Percentiles rank a stretch among this genome's conserved stretches.
Conservation (phyloP, 23 tunicate species). For the Styela clava region DNA sequence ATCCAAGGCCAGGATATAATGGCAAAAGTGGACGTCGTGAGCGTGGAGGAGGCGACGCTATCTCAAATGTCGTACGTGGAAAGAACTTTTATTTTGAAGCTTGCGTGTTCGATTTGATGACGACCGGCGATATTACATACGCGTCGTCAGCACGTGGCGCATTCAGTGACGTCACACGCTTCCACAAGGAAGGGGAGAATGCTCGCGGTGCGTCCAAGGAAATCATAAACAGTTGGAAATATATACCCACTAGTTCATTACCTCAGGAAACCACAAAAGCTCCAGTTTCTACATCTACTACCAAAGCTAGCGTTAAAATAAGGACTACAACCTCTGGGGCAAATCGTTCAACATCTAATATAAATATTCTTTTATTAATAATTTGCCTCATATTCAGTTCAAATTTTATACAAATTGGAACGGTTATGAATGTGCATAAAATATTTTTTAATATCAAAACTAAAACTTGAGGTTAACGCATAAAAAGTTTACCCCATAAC, state of each 20-base stretch:
- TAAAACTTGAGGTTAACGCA: not conserved
- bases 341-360: not conserved
- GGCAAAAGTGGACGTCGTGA: not conserved
- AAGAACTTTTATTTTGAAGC: conserved; percentile 87
- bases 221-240: conserved; percentile 44
- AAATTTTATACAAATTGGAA: not conserved
- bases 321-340: not conserved
- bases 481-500: not conserved
- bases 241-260: not conserved
- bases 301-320: not conserved
- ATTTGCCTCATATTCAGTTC: not conserved
- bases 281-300: not conserved
- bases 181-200: conserved; percentile 35
- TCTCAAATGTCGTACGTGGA: not conserved
- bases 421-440: too few relatives aligned
- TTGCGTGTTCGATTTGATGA: conserved; percentile 87
- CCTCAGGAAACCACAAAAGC: conserved; percentile 22
- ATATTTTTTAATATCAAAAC: too few relatives aligned
- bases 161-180: conserved; percentile 57
- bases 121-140: conserved; percentile 69
- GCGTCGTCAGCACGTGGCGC: conserved; percentile 78
- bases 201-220: conserved; percentile 72
- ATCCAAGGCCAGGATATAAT: not conserved
- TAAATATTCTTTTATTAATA: not conserved
- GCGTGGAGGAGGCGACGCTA: not conserved